Evolutionary conservation across 1,140 invertebrate genomes (phyloP).

Genomic region (Diabrotica virgifera): DNA sequence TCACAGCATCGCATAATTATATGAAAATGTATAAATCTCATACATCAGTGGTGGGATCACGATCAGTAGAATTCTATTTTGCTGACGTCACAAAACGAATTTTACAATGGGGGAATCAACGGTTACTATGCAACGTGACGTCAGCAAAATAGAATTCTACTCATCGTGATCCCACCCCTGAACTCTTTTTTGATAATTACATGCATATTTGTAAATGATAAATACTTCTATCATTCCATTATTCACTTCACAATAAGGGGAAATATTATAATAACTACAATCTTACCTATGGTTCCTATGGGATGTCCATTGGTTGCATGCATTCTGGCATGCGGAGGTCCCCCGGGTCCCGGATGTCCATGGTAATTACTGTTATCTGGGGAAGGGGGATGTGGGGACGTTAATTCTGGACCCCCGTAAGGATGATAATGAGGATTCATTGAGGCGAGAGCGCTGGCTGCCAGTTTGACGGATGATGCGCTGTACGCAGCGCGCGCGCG

Average conservation of each 20-base stretch:
- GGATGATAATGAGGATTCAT: conserved; percentile 72
- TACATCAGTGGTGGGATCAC: too few relatives aligned
- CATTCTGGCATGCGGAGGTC: conserved; percentile 40
- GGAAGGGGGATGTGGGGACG: conserved; percentile 64
- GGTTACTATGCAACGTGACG: too few relatives aligned
- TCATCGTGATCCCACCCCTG: too few relatives aligned
- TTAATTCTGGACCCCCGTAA: conserved; percentile 62
- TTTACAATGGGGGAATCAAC: too few relatives aligned
- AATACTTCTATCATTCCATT: too few relatives aligned
- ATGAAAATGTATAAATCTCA: too few relatives aligned
- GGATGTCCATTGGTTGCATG: conserved; percentile 48
- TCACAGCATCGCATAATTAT: too few relatives aligned
- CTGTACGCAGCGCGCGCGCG: conserved; percentile 29
- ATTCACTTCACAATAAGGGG: not conserved
- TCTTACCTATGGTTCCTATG: conserved; percentile 45
- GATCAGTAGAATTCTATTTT: too few relatives aligned
- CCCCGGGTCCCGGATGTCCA: conserved; percentile 40
- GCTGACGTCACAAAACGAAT: too few relatives aligned
- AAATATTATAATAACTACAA: not conserved
- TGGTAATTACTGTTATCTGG: conserved; percentile 57
- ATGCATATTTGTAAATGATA: too few relatives aligned
- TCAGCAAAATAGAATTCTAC: too few relatives aligned
- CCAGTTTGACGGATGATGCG: conserved; percentile 55
- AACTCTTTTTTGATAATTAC: too few relatives aligned
- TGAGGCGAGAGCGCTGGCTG: conserved; percentile 59